These are phyloP conservation scores for Coreius guichenoti DNA, from an alignment of 2,797 vertebrate species.

Conservation along the genomic window DNA sequence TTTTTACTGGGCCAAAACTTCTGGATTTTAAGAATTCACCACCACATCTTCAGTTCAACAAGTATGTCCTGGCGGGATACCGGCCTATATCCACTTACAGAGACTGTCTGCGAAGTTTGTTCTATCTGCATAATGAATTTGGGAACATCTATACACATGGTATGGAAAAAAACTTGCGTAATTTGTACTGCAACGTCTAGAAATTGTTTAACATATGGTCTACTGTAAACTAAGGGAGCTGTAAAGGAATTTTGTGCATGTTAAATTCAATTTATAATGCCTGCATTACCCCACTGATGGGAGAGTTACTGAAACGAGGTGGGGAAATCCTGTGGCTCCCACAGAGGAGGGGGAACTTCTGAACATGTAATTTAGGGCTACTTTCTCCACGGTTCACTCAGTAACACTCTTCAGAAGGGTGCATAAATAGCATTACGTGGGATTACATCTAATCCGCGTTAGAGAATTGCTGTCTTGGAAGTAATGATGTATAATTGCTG, in stretches of 20 bases:
- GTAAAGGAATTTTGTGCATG: neutral
- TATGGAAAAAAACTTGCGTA: constrained; percentile 67
- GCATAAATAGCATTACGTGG: constrained; percentile 69
- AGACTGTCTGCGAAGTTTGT: constrained; percentile 87
- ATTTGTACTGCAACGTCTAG: neutral
- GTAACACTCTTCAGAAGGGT: constrained; percentile 50
- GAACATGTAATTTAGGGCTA: constrained; percentile 50
- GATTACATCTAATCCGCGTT: constrained; percentile 78
- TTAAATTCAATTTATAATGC: neutral
- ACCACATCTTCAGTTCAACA: constrained; percentile 90
- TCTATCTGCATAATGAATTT: constrained; percentile 93
- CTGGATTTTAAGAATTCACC: constrained; percentile 88
- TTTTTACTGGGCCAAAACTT: constrained; percentile 82
- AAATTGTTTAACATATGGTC: neutral
- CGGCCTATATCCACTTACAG: constrained; percentile 83
- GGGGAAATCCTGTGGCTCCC: neutral
- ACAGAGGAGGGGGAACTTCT: neutral
- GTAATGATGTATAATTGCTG: constrained; percentile 23
- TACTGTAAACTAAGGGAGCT: neutral
- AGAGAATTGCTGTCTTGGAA: constrained; percentile 67
- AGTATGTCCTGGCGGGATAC: constrained; percentile 90
- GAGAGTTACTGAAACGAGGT: neutral
- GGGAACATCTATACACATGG: constrained; percentile 95
- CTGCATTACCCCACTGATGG: neutral
- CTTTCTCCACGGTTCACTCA: constrained; percentile 68